Conservation (phyloP, 2,113 vertebrate species). For the Platysteira castanea region DNA sequence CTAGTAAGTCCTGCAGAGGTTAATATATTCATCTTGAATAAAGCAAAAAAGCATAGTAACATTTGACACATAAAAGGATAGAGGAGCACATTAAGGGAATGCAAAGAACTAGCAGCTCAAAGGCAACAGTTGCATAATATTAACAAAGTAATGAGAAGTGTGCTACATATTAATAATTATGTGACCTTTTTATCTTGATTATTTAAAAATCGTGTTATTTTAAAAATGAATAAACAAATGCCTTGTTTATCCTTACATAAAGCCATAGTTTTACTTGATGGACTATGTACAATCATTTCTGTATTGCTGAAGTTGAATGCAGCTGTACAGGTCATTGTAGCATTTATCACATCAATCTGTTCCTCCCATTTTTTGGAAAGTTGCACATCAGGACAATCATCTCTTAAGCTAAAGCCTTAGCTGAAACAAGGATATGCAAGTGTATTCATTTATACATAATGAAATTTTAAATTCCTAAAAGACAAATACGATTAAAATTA, state of each 20-base stretch:
- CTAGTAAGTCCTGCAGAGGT: constrained; percentile 1
- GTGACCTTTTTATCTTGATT: constrained; percentile 65
- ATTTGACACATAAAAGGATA: background rate
- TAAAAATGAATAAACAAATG: constrained; percentile 44
- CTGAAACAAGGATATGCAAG: background rate
- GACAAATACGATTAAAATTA: constrained; percentile 49
- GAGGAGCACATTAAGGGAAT: background rate
- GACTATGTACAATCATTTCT: background rate
- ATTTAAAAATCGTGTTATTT: constrained; percentile 64
- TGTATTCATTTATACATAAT: constrained; percentile 16
- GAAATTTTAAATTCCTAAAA: constrained; percentile 48
- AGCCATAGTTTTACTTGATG: background rate
- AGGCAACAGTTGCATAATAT: constrained; percentile 58
- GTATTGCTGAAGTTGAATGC: background rate
- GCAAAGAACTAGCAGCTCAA: background rate
- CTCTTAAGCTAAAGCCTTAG: constrained; percentile 3
- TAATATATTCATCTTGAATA: constrained; percentile 43
- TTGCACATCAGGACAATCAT: background rate
- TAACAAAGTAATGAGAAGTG: constrained; percentile 43
- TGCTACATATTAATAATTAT: constrained; percentile 66
- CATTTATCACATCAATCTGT: background rate
- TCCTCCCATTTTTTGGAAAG: background rate
- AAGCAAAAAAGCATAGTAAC: constrained; percentile 20
- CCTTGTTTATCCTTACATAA: constrained; percentile 40
- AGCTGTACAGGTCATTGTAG: background rate